These are phyloP conservation scores for Sicus ferrugineus DNA, from an alignment of 2,888 invertebrate species.

Conservation along the genomic window DNA sequence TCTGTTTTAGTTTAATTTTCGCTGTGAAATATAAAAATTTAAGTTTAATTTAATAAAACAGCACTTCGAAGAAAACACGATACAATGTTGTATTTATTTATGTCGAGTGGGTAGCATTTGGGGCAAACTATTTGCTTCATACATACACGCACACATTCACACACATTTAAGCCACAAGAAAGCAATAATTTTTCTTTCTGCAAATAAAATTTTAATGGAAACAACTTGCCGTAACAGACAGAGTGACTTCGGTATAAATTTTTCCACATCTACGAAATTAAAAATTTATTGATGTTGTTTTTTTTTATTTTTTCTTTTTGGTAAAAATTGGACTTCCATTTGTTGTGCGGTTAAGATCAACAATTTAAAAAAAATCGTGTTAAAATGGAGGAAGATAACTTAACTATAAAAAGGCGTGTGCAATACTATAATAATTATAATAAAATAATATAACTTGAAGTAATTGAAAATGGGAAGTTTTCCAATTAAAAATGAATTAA, in stretches of 20 bases:
- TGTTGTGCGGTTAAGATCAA: too few species aligned
- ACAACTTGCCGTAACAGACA: neutral
- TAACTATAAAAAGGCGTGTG: too few species aligned
- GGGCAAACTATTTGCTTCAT: neutral
- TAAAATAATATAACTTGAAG: too few species aligned
- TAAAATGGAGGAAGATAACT: too few species aligned
- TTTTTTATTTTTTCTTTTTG: neutral
- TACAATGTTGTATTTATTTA: neutral
- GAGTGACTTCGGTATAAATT: conserved; percentile 3
- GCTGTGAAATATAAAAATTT: too few species aligned
- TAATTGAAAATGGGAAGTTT: too few species aligned
- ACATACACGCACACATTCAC: neutral
- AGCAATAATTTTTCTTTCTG: neutral
- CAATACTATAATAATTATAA: too few species aligned
- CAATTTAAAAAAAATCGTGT: too few species aligned
- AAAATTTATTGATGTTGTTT: too few species aligned
- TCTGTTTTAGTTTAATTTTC: neutral
- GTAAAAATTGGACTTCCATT: too few species aligned
- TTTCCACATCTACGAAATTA: too few species aligned
- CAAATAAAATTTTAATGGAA: neutral
- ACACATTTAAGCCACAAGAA: neutral
- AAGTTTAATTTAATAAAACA: neutral
- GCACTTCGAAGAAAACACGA: neutral
- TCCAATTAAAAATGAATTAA: neutral
- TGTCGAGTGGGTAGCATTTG: neutral